phyloP scores from a whole-genome alignment of 2,797 vertebrate species.

The Gymnothorax reevesii region DNA sequence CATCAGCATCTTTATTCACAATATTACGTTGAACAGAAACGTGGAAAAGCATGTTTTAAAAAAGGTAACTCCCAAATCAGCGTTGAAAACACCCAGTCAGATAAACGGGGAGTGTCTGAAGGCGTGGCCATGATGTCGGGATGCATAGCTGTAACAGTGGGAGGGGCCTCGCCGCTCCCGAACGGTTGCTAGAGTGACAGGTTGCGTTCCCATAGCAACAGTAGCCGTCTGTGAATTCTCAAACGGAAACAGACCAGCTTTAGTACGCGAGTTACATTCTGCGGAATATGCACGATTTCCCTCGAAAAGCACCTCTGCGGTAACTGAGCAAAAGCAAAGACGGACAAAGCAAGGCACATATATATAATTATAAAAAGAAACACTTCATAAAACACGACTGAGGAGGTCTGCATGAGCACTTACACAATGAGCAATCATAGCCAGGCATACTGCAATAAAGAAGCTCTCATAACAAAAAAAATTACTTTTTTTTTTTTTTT shows the following conservation, averaged over 20 bases:
- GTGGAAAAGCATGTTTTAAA: constrained; percentile 10
- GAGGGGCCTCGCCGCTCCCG: background rate
- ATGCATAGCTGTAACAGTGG: constrained; percentile 32
- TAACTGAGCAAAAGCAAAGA: constrained; percentile 43
- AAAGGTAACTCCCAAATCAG: background rate
- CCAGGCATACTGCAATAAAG: constrained; percentile 10
- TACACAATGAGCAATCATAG: constrained; percentile 48
- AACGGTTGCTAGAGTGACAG: background rate
- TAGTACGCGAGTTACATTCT: background rate
- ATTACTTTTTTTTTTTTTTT: constrained; percentile 55
- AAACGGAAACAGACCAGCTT: background rate
- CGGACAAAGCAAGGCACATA: constrained; percentile 79
- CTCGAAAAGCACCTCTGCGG: background rate
- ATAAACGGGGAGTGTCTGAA: constrained; percentile 60
- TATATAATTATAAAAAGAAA: constrained; percentile 57
- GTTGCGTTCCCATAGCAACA: background rate
- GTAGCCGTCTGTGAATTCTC: background rate
- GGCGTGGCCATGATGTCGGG: constrained; percentile 62
- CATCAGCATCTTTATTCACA: background rate
- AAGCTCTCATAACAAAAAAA: constrained; percentile 37
- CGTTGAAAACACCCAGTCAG: constrained; percentile 56
- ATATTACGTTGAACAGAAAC: background rate
- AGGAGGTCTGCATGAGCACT: constrained; percentile 32
- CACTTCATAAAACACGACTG: constrained; percentile 58
- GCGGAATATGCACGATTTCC: background rate